Evolutionary conservation across 37 sponge, comb jelly and placozoan species (phyloP), one percentile per base, ranked within the genome.

Genomic region (Mnemiopsis leidyi): DNA sequence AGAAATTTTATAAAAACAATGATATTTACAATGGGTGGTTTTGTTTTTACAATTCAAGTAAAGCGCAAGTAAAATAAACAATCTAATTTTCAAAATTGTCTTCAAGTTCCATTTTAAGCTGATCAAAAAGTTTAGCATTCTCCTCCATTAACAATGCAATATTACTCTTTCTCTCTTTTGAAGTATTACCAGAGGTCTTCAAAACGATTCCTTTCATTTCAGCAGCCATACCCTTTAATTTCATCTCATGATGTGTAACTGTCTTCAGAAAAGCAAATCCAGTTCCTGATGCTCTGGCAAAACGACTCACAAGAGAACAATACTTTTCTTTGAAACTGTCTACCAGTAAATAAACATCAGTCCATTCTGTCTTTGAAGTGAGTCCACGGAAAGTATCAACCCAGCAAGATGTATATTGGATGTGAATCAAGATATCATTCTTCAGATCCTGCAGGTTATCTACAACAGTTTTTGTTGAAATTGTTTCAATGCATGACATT

Each of bases 261-360:
- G 61, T 85, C 40, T 40, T 40, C 35, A 23, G 3, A 61, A 40
- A 40, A 0, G 23, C 2, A 39, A n/a, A 39, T 23, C 9, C 90
- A 85, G 18, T 28, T 23, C 61, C 61, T 20, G 90, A 85, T 5
- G 25, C 21, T 61, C 25, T 40, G 23, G 61, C 40, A 85, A 85
- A 85, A 18, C 61, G 90, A 23, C 0, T 39, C 16, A 26, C 90
- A 23, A 85, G 48, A 25, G 33, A 7, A 21, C 38, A 40, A 28
- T 85, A 85, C 23, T 40, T 38, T 85, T 85, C 90, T 25, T 85
- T 85, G 35, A 85, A 85, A 29, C 35, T 85, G 30, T 85, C 90
- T 33, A 85, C 90, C 23, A 85, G 61, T 0, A 85, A 37, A 25
- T 85, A 85, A 3, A 85, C 90, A 85, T 85, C 90, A 85, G 90